Conservation (phyloP, 2,888 invertebrate genomes). For the Hydroisotoma schaefferi region DNA sequence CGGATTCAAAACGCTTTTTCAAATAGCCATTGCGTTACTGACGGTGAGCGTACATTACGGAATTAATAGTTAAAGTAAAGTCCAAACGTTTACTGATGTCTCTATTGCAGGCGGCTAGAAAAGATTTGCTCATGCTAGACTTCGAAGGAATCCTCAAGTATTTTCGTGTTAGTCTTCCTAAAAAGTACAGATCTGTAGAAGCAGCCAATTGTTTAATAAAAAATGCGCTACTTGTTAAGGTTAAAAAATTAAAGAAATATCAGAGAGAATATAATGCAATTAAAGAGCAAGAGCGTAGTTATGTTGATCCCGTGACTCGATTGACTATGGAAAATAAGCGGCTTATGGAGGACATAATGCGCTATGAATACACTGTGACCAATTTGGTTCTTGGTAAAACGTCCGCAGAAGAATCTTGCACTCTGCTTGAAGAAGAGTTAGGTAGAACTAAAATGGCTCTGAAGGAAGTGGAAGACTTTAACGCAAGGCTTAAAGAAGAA, state of each 20-base stretch:
- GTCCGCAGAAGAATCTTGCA: slow-evolving; percentile 29
- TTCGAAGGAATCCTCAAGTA: slow-evolving; percentile 98
- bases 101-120: slow-evolving; percentile 67
- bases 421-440: slow-evolving; percentile 54
- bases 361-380: slow-evolving; percentile 59
- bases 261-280: slow-evolving; percentile 81
- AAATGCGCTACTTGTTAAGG: slow-evolving; percentile 81
- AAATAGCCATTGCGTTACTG: slow-evolving; percentile 89
- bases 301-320: slow-evolving; percentile 50
- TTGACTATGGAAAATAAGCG: slow-evolving; percentile 55
- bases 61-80: neutral
- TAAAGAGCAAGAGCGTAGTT: slow-evolving; percentile 56
- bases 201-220: slow-evolving; percentile 70
- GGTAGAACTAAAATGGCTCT: slow-evolving; percentile 59
- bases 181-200: slow-evolving; percentile 89
- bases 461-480: slow-evolving; percentile 70
- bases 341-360: slow-evolving; percentile 56
- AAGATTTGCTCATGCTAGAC: slow-evolving; percentile 85
- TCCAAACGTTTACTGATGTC: neutral
- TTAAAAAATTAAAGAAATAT: slow-evolving; percentile 90
- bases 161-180: slow-evolving; percentile 94
- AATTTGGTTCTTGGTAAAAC: slow-evolving; percentile 55
- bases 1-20: slow-evolving; percentile 92
- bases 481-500: slow-evolving; percentile 65
- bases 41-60: slow-evolving; percentile 60